phyloP scores from a whole-genome alignment of 2,888 invertebrate species.

The Dicranocentrus wangi region DNA sequence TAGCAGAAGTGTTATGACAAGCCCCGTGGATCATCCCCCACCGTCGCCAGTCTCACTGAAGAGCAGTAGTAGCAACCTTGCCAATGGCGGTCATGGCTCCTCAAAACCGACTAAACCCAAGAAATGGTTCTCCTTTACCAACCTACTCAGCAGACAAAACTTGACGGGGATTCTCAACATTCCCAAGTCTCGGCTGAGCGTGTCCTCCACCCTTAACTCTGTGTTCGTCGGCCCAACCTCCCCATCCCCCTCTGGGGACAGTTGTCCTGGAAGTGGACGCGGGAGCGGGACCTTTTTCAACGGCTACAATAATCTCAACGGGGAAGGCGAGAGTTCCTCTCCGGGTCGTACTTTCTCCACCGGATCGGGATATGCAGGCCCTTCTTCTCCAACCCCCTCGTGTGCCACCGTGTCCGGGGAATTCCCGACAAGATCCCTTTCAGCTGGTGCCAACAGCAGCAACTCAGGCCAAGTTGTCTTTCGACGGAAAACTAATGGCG shows the following conservation, averaged over 20 bases:
- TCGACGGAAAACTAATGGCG: slow-evolving; percentile 50
- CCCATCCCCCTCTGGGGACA: slow-evolving; percentile 60
- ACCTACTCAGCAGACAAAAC: slow-evolving; percentile 71
- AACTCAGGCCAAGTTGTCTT: slow-evolving; percentile 65
- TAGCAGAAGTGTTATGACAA: slow-evolving; percentile 68
- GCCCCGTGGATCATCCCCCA: slow-evolving; percentile 64
- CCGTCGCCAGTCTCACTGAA: slow-evolving; percentile 61
- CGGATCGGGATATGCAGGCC: slow-evolving; percentile 34
- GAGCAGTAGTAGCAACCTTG: slow-evolving; percentile 46
- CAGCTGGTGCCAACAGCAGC: slow-evolving; percentile 59
- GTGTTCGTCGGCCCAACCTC: slow-evolving; percentile 68
- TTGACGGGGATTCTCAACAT: slow-evolving; percentile 68
- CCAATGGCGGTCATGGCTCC: slow-evolving; percentile 25
- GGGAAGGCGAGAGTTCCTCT: slow-evolving; percentile 7
- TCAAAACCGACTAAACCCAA: slow-evolving; percentile 60
- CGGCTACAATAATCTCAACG: slow-evolving; percentile 57
- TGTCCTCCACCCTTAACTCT: slow-evolving; percentile 72
- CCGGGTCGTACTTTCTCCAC: slow-evolving; percentile 19
- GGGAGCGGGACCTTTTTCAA: slow-evolving; percentile 51
- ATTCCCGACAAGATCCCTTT: slow-evolving; percentile 62
- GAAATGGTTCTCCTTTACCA: slow-evolving; percentile 73
- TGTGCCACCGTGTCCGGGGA: slow-evolving; percentile 70
- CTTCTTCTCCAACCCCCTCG: slow-evolving; percentile 67
- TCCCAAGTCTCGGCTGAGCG: slow-evolving; percentile 71
- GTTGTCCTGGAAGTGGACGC: slow-evolving; percentile 52